Percentiles rank a stretch among this genome's conserved stretches.
Evolutionary conservation across 2,113 vertebrate genomes (phyloP).

Genomic region (Motacilla alba): DNA sequence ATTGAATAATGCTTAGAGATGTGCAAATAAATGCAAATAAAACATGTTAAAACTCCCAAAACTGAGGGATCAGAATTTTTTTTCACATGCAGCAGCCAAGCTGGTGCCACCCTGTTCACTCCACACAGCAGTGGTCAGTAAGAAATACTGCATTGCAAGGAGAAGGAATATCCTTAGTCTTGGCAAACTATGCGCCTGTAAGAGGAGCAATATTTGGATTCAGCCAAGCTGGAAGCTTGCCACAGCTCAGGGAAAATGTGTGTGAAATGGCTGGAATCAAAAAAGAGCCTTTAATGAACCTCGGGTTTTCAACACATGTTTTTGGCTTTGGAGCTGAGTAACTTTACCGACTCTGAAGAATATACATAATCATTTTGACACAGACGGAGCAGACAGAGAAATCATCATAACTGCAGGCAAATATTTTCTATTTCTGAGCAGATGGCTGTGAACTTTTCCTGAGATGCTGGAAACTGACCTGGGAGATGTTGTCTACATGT

Average conservation of each 20-base stretch:
- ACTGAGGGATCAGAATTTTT: neutral
- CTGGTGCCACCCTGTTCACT: neutral
- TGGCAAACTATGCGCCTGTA: neutral
- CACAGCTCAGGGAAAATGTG: neutral
- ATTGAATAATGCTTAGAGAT: neutral
- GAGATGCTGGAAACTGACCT: neutral
- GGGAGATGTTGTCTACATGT: neutral
- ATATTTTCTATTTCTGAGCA: neutral
- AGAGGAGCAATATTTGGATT: neutral
- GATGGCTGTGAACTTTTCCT: neutral
- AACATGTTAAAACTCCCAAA: neutral
- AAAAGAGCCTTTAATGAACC: constrained; percentile 18
- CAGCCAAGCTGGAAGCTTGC: neutral
- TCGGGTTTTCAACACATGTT: neutral
- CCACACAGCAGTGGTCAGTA: neutral
- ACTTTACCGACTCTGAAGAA: neutral
- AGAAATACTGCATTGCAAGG: neutral
- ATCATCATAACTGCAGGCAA: neutral
- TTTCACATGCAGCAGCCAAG: neutral
- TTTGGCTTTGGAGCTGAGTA: constrained; percentile 5
- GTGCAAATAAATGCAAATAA: constrained; percentile 5
- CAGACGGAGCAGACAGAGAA: neutral
- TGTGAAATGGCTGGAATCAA: constrained; percentile 19
- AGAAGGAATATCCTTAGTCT: neutral
- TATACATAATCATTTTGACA: neutral